These are phyloP conservation scores for Nycticorax nycticorax DNA, from an alignment of 2,113 vertebrate species.

Conservation along the genomic window DNA sequence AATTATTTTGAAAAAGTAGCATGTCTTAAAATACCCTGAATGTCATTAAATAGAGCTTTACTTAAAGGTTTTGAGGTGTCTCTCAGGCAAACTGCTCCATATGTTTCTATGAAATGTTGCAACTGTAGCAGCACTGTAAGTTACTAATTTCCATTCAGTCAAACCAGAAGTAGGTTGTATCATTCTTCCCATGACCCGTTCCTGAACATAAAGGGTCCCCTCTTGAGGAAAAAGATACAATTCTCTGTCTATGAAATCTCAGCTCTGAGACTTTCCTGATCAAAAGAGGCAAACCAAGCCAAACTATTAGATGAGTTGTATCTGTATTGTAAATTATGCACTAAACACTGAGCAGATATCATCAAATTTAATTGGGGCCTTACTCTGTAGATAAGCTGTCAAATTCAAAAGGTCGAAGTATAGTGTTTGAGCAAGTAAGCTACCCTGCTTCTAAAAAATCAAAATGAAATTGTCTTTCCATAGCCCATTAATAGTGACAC, in stretches of 20 bases:
- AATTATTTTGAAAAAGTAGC: neutral
- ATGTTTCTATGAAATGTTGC: neutral
- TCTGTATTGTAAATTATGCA: neutral
- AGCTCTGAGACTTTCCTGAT: neutral
- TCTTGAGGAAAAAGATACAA: neutral
- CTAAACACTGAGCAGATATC: neutral
- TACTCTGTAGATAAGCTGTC: neutral
- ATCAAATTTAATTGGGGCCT: constrained; percentile 28
- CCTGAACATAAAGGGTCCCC: neutral
- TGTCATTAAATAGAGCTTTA: neutral
- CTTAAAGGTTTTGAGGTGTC: neutral
- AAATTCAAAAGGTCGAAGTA: neutral
- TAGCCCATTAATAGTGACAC: neutral
- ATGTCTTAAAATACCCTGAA: neutral
- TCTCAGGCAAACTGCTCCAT: neutral
- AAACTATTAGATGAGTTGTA: neutral
- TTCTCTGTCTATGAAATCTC: neutral
- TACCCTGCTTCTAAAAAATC: neutral
- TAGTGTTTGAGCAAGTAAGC: neutral
- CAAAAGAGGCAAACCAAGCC: neutral
- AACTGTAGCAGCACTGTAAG: neutral
- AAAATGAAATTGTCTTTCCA: neutral
- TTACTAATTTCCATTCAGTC: neutral
- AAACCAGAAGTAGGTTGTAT: neutral
- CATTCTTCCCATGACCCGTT: neutral